A percentile compares a stretch with the other conserved stretches of the same genome.
Conservation (phyloP, 2,888 invertebrate species). For the Rhorus exstirpatorius region DNA sequence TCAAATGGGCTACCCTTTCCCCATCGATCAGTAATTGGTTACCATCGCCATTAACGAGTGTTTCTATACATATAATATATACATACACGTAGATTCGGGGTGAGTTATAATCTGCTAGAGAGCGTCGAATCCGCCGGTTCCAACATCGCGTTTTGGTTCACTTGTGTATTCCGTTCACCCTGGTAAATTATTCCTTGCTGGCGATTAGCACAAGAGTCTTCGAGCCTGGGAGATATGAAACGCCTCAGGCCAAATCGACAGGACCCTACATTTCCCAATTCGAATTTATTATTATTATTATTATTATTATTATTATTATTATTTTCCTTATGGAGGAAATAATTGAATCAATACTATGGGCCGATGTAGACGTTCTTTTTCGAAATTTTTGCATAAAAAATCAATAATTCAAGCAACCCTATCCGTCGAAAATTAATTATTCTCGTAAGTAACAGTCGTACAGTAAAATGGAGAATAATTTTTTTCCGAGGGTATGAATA, state of each 20-base stretch:
- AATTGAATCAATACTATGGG: too few species aligned
- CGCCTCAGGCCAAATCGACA: too few species aligned
- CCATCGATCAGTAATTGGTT: conserved; percentile 54
- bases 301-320: too few species aligned
- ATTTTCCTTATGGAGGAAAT: too few species aligned
- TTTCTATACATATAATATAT: conserved; percentile 14
- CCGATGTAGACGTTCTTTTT: too few species aligned
- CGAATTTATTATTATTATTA: too few species aligned
- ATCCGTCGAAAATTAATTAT: too few species aligned
- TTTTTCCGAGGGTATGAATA: too few species aligned
- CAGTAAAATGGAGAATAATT: too few species aligned
- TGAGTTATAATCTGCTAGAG: conserved; percentile 57
- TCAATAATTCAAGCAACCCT: too few species aligned
- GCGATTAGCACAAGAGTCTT: conserved; percentile 60
- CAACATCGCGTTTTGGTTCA: conserved; percentile 41
- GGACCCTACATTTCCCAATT: background rate
- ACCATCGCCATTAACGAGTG: conserved; percentile 7
- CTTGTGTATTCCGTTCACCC: conserved; percentile 29
- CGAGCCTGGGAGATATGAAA: background rate
- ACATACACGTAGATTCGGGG: conserved; percentile 7
- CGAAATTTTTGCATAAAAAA: too few species aligned
- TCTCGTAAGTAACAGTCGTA: too few species aligned
- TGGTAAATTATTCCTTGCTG: conserved; percentile 58
- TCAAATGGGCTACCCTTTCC: conserved; percentile 28
- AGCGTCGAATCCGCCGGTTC: conserved; percentile 52